These are phyloP conservation scores for Toxotes chatareus DNA, from an alignment of 2,113 vertebrate species.

Conservation along the genomic window DNA sequence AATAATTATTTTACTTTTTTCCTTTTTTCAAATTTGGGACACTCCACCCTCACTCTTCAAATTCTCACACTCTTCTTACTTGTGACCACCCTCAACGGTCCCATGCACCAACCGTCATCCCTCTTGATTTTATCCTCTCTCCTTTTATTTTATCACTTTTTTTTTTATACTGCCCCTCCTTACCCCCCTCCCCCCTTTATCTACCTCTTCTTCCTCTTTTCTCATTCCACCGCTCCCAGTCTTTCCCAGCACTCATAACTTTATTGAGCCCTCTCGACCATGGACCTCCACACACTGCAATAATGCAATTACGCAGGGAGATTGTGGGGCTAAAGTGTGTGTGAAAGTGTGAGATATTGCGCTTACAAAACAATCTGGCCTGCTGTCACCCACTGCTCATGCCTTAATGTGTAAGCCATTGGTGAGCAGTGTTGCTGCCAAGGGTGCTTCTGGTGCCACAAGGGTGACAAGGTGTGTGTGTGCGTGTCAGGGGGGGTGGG, in stretches of 20 bases:
- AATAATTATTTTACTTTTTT: conserved; percentile 3
- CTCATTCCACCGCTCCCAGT: conserved; percentile 60
- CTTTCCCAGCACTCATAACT: conserved; percentile 87
- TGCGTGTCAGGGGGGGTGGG: not conserved
- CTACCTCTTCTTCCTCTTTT: conserved; percentile 79
- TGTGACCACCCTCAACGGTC: conserved; percentile 1
- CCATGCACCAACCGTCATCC: conserved; percentile 19
- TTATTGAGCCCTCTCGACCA: conserved; percentile 91
- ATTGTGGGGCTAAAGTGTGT: conserved; percentile 90
- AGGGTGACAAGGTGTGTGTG: conserved; percentile 40
- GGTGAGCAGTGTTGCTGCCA: conserved; percentile 57
- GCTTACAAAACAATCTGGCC: conserved; percentile 86
- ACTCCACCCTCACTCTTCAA: not conserved
- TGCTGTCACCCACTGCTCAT: conserved; percentile 67
- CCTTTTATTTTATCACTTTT: conserved; percentile 38
- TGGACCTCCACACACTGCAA: conserved; percentile 87
- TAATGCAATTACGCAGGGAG: conserved; percentile 87
- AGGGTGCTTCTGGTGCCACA: conserved; percentile 47
- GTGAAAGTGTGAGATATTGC: conserved; percentile 89
- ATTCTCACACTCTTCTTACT: conserved; percentile 17
- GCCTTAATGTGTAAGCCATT: conserved; percentile 82
- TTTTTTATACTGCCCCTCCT: conserved; percentile 35
- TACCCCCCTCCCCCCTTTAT: conserved; percentile 42
- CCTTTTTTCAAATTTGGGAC: conserved; percentile 10
- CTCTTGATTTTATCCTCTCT: conserved; percentile 42